Percentiles rank a stretch among this genome's conserved stretches.
Evolutionary conservation across 1,140 invertebrate genomes (phyloP).

Genomic region (Episyrphus balteatus): DNA sequence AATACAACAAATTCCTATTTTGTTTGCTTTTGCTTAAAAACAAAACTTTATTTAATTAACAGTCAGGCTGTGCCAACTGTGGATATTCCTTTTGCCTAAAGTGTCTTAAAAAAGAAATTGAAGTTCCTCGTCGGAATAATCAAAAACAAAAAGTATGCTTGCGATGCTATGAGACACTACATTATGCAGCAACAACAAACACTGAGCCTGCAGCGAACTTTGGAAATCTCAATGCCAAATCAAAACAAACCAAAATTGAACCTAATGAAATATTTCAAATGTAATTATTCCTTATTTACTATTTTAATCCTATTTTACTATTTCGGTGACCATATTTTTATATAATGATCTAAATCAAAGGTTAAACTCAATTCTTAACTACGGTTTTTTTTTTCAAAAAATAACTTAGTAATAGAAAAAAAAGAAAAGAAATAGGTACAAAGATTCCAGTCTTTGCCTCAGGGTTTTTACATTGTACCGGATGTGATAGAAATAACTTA

Average conservation of each 20-base stretch:
- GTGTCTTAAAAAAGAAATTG: slow-evolving; percentile 45
- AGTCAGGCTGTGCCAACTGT: slow-evolving; percentile 50
- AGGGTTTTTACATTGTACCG: too few species aligned
- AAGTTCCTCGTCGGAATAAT: slow-evolving; percentile 27
- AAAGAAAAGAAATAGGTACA: too few species aligned
- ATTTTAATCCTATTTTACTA: too few species aligned
- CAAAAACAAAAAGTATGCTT: slow-evolving; percentile 28
- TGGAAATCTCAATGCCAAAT: neutral
- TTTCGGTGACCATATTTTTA: too few species aligned
- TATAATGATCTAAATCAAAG: too few species aligned
- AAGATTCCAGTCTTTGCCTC: too few species aligned
- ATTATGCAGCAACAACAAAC: slow-evolving; percentile 20
- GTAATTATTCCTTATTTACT: neutral
- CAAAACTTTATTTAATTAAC: slow-evolving; percentile 2
- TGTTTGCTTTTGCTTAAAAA: neutral
- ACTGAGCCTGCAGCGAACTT: slow-evolving; percentile 8
- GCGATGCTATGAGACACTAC: slow-evolving; percentile 27
- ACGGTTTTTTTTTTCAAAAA: too few species aligned
- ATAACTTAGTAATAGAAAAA: too few species aligned
- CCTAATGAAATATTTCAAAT: slow-evolving; percentile 14
- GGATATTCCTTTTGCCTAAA: slow-evolving; percentile 52
- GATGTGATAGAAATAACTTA: too few species aligned
- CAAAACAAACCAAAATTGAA: neutral
- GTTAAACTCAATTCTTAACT: too few species aligned
- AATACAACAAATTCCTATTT: neutral